These are phyloP conservation scores for Bombus waltoni DNA, from an alignment of 1,140 invertebrate species.

Conservation along the genomic window DNA sequence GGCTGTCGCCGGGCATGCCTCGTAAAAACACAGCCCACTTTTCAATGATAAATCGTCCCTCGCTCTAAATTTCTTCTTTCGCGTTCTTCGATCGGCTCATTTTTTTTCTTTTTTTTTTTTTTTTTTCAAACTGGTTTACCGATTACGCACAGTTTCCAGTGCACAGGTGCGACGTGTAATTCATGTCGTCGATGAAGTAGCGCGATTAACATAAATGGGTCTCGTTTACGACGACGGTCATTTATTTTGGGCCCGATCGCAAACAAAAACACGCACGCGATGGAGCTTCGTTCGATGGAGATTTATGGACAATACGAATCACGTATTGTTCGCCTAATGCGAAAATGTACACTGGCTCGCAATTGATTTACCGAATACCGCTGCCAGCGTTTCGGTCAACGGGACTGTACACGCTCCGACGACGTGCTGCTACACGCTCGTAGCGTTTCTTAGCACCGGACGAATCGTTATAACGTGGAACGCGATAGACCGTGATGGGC, in stretches of 20 bases:
- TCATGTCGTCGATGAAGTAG: constrained; percentile 22
- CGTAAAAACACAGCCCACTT: constrained; percentile 50
- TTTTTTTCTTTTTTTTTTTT: background rate
- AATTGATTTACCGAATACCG: constrained; percentile 23
- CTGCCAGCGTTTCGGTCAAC: background rate
- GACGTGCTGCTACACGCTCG: background rate
- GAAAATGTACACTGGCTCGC: background rate
- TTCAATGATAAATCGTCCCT: constrained; percentile 65
- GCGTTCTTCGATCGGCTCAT: constrained; percentile 35
- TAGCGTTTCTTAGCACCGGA: background rate
- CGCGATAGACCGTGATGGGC: background rate
- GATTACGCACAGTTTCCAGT: background rate
- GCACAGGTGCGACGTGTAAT: constrained; percentile 35
- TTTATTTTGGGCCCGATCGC: constrained; percentile 26
- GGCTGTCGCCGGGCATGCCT: constrained; percentile 40
- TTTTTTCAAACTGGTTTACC: background rate
- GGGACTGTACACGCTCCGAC: background rate
- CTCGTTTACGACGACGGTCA: constrained; percentile 1
- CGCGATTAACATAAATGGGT: constrained; percentile 42
- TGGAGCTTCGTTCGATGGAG: constrained; percentile 3
- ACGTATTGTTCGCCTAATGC: constrained; percentile 13
- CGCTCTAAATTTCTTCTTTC: background rate
- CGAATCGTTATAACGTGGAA: background rate
- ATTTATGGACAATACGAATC: constrained; percentile 1
- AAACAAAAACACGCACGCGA: constrained; percentile 29